A percentile compares a stretch with the other conserved stretches of the same genome.
Conservation (phyloP, 2,797 vertebrate species). For the Malurus leucopterus region DNA sequence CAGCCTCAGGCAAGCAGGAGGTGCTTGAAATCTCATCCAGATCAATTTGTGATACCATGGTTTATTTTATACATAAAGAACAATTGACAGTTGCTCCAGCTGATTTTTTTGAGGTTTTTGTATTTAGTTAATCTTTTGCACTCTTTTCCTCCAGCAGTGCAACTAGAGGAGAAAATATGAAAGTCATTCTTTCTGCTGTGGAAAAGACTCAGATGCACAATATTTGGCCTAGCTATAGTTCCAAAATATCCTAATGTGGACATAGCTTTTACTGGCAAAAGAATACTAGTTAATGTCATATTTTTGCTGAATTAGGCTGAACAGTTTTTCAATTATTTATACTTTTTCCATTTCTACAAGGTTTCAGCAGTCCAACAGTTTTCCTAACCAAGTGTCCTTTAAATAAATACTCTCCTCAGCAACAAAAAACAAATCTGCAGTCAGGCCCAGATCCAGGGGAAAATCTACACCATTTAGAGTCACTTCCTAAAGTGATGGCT, state of each 20-base stretch:
- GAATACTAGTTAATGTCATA: constrained; percentile 8
- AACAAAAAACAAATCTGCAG: neutral
- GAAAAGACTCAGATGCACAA: neutral
- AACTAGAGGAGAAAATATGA: neutral
- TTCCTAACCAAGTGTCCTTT: constrained; percentile 12
- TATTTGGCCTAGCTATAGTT: neutral
- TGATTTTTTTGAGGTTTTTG: constrained; percentile 20
- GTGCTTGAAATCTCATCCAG: constrained; percentile 27
- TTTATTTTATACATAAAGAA: constrained; percentile 36
- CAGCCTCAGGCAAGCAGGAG: constrained; percentile 18
- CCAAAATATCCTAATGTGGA: constrained; percentile 1
- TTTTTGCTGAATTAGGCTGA: constrained; percentile 25
- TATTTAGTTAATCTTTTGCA: neutral
- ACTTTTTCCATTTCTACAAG: constrained; percentile 31
- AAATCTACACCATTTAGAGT: neutral
- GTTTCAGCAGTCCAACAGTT: constrained; percentile 9
- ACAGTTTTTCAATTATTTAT: constrained; percentile 31
- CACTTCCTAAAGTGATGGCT: neutral
- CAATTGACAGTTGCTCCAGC: neutral
- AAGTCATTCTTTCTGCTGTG: neutral
- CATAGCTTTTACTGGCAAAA: constrained; percentile 19
- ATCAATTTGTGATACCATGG: constrained; percentile 1
- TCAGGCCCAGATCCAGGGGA: neutral
- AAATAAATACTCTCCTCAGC: constrained; percentile 4
- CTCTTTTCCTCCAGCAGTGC: neutral